Evolutionary conservation across 2,113 vertebrate genomes (phyloP).

Genomic region (Morone chrysops): DNA sequence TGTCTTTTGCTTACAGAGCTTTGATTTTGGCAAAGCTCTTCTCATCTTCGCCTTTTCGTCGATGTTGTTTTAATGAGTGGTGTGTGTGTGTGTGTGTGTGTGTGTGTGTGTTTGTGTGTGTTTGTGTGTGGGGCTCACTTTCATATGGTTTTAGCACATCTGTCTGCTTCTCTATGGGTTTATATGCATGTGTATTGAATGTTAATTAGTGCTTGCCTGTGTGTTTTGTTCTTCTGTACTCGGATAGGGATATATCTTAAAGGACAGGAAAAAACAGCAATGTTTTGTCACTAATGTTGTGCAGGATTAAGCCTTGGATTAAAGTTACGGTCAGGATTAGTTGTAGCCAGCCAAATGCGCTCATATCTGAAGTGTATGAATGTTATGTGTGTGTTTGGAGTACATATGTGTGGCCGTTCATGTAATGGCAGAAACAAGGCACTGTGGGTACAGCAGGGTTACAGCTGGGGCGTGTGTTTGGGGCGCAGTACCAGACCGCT

Average conservation of each 20-base stretch:
- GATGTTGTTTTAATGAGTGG: conserved; percentile 52
- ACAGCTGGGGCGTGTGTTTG: conserved; percentile 63
- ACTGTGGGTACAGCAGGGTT: conserved; percentile 56
- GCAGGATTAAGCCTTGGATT: conserved; percentile 32
- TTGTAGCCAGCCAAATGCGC: not conserved
- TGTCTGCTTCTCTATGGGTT: conserved; percentile 53
- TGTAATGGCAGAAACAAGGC: conserved; percentile 45
- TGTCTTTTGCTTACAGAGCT: conserved; percentile 61
- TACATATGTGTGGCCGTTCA: conserved; percentile 15
- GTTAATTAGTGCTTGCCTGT: conserved; percentile 35
- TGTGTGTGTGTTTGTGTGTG: not conserved
- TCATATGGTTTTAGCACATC: conserved; percentile 63
- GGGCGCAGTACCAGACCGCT: conserved; percentile 63
- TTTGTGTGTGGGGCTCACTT: conserved; percentile 26
- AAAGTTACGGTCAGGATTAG: conserved; percentile 37
- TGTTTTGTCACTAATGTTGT: conserved; percentile 25
- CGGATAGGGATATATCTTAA: conserved; percentile 1
- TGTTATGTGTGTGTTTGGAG: not conserved
- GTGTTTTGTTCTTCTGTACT: conserved; percentile 25
- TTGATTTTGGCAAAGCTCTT: conserved; percentile 68
- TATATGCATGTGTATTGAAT: conserved; percentile 45
- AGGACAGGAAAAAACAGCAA: not conserved
- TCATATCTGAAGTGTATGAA: not conserved
- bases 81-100: not conserved
- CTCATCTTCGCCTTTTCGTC: conserved; percentile 50